phyloP scores from a whole-genome alignment of 2,113 vertebrate genomes.

The Carettochelys insculpta region DNA sequence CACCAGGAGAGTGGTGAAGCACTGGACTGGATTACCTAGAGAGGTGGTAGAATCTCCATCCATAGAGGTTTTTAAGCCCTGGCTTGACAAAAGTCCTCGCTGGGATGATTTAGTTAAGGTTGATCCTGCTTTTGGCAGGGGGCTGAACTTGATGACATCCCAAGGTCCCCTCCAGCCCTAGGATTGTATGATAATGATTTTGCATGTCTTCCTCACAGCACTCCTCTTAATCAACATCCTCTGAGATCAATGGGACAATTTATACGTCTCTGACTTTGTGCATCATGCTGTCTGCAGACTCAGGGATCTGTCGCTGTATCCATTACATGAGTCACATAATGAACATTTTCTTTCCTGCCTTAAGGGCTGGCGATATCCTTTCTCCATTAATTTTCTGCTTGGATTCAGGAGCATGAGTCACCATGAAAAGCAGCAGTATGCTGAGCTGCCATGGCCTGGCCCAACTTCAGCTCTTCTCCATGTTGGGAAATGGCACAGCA shows the following conservation, averaged over 20 bases:
- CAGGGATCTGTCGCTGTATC: neutral
- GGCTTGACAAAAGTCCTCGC: no score
- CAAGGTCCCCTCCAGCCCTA: no score
- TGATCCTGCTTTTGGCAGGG: no score
- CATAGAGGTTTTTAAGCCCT: no score
- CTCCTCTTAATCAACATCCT: neutral
- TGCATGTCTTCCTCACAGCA: no score
- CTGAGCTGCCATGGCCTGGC: neutral
- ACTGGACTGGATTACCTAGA: no score
- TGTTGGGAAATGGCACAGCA: neutral
- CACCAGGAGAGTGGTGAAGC: no score
- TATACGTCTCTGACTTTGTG: neutral
- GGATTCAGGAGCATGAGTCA: constrained; percentile 6
- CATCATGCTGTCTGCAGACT: neutral
- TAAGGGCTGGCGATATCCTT: neutral
- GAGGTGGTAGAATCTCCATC: no score
- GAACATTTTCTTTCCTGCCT: neutral
- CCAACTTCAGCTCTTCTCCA: fast-evolving
- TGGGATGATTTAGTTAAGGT: no score
- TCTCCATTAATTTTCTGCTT: neutral
- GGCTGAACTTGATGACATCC: no score
- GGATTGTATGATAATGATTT: no score
- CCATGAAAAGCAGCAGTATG: fast-evolving
- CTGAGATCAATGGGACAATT: neutral
- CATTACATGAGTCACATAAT: neutral